phyloP scores from a whole-genome alignment of 1,140 invertebrate species.

The Lepidostoma basale region DNA sequence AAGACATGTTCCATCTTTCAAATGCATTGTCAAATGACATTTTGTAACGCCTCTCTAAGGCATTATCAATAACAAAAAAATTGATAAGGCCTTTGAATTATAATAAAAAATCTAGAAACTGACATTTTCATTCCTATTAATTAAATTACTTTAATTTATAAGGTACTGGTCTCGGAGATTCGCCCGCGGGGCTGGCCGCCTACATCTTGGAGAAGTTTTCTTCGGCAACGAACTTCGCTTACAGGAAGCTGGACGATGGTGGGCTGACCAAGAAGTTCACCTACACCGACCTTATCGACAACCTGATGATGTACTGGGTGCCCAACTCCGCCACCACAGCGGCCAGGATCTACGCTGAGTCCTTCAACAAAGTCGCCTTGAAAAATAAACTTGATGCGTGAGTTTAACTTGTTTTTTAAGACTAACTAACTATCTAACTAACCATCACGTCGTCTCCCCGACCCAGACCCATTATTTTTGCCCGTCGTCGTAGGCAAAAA shows the following conservation, averaged over 20 bases:
- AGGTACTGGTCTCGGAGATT: conserved; percentile 65
- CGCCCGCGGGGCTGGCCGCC: conserved; percentile 74
- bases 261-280: conserved; percentile 69
- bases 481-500: too few relatives aligned
- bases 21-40: too few relatives aligned
- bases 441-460: too few relatives aligned
- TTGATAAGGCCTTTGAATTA: too few relatives aligned
- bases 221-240: conserved; percentile 68
- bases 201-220: conserved; percentile 87
- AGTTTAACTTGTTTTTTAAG: too few relatives aligned
- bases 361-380: conserved; percentile 52
- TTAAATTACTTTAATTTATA: conserved; percentile 42
- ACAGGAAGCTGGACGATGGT: conserved; percentile 68
- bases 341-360: conserved; percentile 66
- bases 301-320: conserved; percentile 88
- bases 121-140: background rate
- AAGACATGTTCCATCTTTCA: too few relatives aligned
- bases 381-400: conserved; percentile 58
- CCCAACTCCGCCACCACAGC: conserved; percentile 79
- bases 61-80: too few relatives aligned
- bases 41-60: too few relatives aligned
- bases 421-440: too few relatives aligned
- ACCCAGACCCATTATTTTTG: too few relatives aligned
- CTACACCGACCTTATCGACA: conserved; percentile 81
- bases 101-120: background rate